Percentiles rank a stretch among this genome's conserved stretches.
Evolutionary conservation across 2,797 vertebrate genomes (phyloP).

Genomic region (Rhadinocentrus ornatus): DNA sequence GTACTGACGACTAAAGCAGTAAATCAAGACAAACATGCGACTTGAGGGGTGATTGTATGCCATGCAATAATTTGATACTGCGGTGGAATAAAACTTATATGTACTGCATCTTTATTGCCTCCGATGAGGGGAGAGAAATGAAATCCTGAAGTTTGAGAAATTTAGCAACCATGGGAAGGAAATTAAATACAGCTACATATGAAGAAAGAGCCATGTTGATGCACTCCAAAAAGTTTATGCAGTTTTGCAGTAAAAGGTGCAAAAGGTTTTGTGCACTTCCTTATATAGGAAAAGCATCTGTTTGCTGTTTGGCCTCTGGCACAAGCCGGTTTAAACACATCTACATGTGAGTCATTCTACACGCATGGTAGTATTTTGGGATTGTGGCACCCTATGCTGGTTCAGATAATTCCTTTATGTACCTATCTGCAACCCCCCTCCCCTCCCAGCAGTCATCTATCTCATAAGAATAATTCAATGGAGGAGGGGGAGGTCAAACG

Average conservation of each 20-base stretch:
- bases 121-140: slow-evolving; percentile 18
- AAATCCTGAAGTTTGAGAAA: slow-evolving; percentile 36
- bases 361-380: slow-evolving; percentile 61
- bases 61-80: slow-evolving; percentile 64
- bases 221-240: slow-evolving; percentile 60
- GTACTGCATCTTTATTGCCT: slow-evolving; percentile 44
- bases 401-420: slow-evolving; percentile 68
- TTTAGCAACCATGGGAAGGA: slow-evolving; percentile 57
- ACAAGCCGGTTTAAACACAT: slow-evolving; percentile 50
- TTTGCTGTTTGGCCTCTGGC: slow-evolving; percentile 53
- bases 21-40: slow-evolving; percentile 65
- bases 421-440: slow-evolving; percentile 50
- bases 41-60: slow-evolving; percentile 62
- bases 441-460: slow-evolving; percentile 46
- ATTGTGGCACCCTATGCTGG: slow-evolving; percentile 73
- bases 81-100: slow-evolving; percentile 48
- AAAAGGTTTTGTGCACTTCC: slow-evolving; percentile 61
- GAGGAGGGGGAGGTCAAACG: slow-evolving; percentile 47
- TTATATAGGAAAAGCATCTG: slow-evolving; percentile 66
- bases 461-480: slow-evolving; percentile 53
- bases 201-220: slow-evolving; percentile 57
- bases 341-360: slow-evolving; percentile 51
- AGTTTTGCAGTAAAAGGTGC: slow-evolving; percentile 61
- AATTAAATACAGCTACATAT: slow-evolving; percentile 54
- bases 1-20: slow-evolving; percentile 18